A percentile compares a stretch with the other conserved stretches of the same genome.
Conservation (phyloP, 2,113 vertebrate species). For the Malurus alboscapulatus region DNA sequence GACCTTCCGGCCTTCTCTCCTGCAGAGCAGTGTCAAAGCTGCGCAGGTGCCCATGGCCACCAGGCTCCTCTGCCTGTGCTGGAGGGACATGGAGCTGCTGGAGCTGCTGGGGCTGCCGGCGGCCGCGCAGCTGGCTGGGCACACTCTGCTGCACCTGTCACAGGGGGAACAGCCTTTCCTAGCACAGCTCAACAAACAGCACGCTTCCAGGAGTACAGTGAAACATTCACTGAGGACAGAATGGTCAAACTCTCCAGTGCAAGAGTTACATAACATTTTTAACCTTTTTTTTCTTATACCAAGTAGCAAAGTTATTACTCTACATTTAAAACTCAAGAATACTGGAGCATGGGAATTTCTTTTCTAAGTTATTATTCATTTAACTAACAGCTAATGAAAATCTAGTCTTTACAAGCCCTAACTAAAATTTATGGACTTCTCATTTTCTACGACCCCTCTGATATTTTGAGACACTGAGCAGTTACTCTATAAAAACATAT, state of each 20-base stretch:
- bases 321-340: background rate
- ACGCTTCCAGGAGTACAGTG: background rate
- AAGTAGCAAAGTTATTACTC: background rate
- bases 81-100: background rate
- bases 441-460: background rate
- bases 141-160: background rate
- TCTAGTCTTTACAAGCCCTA: background rate
- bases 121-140: background rate
- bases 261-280: background rate
- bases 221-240: background rate
- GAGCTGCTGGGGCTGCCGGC: background rate
- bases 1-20: conserved; percentile 70
- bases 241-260: fast-evolving
- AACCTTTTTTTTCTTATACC: too few species aligned
- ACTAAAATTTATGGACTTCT: background rate
- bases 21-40: conserved; percentile 13
- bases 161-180: background rate
- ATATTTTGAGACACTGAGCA: background rate
- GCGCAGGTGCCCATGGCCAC: conserved; percentile 78
- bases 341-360: background rate
- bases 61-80: background rate
- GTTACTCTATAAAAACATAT: background rate
- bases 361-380: background rate
- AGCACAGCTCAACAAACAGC: background rate
- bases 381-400: background rate